phyloP scores from a whole-genome alignment of 2,113 vertebrate genomes.

The Channa argus region DNA sequence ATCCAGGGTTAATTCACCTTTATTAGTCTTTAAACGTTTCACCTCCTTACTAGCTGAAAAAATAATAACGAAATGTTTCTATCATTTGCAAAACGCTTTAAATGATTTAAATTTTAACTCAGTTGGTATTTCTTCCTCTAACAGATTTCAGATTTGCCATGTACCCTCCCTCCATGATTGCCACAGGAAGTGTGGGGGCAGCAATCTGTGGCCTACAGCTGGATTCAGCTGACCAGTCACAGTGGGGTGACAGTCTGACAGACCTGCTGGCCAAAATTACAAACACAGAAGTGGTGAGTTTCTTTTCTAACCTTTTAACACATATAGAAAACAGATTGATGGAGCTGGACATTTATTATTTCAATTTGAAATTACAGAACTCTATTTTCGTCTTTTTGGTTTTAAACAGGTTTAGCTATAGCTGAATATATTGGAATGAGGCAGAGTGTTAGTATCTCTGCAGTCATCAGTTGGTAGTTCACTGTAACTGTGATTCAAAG shows the following conservation, averaged over 20 bases:
- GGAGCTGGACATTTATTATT: background rate
- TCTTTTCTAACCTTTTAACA: background rate
- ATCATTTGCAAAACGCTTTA: background rate
- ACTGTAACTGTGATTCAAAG: constrained; percentile 17
- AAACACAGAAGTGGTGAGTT: constrained; percentile 96
- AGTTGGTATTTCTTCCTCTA: constrained; percentile 24
- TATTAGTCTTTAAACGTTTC: too few relatives aligned
- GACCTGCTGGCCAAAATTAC: constrained; percentile 97
- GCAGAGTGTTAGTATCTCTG: constrained; percentile 1
- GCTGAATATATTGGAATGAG: constrained; percentile 38
- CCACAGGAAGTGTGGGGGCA: constrained; percentile 95
- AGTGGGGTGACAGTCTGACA: constrained; percentile 88
- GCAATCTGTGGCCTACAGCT: constrained; percentile 96
- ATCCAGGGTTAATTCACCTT: background rate
- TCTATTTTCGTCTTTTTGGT: background rate
- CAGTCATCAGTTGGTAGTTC: background rate
- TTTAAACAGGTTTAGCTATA: background rate
- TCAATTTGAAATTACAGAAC: background rate
- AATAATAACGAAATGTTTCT: background rate
- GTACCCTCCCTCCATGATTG: constrained; percentile 98
- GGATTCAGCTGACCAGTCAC: constrained; percentile 85
- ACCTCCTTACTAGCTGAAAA: background rate
- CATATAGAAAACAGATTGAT: background rate
- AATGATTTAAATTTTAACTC: constrained; percentile 3
- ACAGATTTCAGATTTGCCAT: constrained; percentile 96